These are phyloP conservation scores for Muscina levida DNA, from an alignment of 2,888 invertebrate genomes.

Conservation along the genomic window DNA sequence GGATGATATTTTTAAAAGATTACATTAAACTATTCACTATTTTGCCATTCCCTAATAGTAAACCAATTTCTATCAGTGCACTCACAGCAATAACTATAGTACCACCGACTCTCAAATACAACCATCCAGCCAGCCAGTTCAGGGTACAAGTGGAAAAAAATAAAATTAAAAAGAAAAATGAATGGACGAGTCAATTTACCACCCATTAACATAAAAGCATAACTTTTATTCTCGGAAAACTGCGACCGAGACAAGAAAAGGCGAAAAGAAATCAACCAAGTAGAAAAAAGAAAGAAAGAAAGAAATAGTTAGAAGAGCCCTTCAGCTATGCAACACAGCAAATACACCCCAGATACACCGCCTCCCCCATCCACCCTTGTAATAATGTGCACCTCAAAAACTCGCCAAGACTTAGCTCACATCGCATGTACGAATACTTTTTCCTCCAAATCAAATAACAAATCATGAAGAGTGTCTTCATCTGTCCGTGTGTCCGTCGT, in stretches of 20 bases:
- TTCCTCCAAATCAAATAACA: too few species aligned
- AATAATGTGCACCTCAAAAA: too few species aligned
- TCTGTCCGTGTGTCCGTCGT: constrained; percentile 66
- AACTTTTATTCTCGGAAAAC: constrained; percentile 8
- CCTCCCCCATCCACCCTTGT: not conserved
- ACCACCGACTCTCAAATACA: too few species aligned
- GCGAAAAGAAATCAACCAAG: constrained; percentile 3
- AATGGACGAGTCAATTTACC: constrained; percentile 35
- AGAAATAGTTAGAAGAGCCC: not conserved
- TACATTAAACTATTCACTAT: too few species aligned
- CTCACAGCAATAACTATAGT: too few species aligned
- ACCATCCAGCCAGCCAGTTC: too few species aligned
- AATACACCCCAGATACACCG: constrained; percentile 1
- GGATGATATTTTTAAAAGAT: too few species aligned
- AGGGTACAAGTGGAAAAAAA: constrained; percentile 1
- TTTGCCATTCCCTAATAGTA: too few species aligned
- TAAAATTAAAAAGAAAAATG: constrained; percentile 24
- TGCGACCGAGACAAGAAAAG: constrained; percentile 16
- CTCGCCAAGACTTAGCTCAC: too few species aligned
- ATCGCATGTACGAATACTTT: too few species aligned
- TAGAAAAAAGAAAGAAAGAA: constrained; percentile 2
- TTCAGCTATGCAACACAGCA: constrained; percentile 22
- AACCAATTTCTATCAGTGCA: too few species aligned
- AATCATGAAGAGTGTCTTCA: not conserved
- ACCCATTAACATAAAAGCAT: constrained; percentile 43